Percentiles rank a stretch among this genome's conserved stretches.
phyloP scores from a whole-genome alignment of 2,797 vertebrate genomes.

The Iguana delicatissima region DNA sequence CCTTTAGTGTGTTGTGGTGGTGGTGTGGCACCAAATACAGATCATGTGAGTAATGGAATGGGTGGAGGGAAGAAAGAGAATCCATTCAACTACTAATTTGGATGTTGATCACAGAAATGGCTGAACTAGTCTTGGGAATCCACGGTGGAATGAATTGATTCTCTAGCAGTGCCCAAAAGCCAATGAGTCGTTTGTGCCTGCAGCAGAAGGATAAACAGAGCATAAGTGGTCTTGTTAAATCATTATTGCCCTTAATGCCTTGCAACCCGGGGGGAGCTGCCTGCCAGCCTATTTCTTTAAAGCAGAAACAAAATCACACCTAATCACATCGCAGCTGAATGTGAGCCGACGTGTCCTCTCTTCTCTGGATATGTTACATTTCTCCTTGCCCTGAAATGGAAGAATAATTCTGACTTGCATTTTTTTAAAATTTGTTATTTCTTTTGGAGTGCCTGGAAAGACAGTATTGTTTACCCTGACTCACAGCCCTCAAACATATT shows the following conservation, averaged over 20 bases:
- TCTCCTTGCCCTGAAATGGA: neutral
- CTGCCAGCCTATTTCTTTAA: neutral
- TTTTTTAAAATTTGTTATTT: neutral
- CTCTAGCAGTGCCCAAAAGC: accelerated
- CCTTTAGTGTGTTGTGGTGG: neutral
- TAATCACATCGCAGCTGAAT: constrained; percentile 26
- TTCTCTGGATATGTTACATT: neutral
- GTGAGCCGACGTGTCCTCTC: neutral
- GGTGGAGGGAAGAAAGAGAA: neutral
- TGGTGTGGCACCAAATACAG: neutral
- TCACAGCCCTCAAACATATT: too few species aligned
- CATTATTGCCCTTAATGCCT: constrained; percentile 53
- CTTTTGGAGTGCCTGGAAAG: too few species aligned
- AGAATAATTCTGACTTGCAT: too few species aligned
- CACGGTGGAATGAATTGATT: constrained; percentile 3
- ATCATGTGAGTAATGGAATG: neutral
- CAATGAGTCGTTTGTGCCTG: neutral
- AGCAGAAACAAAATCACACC: constrained; percentile 8
- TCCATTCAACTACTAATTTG: neutral
- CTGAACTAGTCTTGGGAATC: neutral
- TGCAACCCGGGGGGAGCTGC: constrained; percentile 27
- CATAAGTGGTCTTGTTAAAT: constrained; percentile 51
- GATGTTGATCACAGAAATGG: neutral
- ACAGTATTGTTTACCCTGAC: too few species aligned
- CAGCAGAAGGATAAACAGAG: neutral